Evolutionary conservation across 2,888 invertebrate genomes (phyloP).

Genomic region (Heliconius hortense): DNA sequence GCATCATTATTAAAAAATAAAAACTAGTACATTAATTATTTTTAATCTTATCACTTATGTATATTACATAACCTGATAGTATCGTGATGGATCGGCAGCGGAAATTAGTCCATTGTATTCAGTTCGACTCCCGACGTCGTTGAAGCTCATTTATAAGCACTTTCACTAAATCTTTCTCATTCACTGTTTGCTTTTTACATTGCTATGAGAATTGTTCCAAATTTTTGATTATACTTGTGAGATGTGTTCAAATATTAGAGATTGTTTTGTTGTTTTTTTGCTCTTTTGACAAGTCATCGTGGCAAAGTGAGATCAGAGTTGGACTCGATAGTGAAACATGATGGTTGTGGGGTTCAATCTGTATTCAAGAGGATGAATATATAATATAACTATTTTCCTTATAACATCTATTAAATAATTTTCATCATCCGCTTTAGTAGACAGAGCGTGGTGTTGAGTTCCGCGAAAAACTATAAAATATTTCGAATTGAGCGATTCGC

Average conservation of each 20-base stretch:
- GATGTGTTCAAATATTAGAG: background rate
- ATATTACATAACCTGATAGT: constrained; percentile 42
- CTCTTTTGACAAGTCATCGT: background rate
- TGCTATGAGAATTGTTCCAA: constrained; percentile 23
- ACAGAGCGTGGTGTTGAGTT: background rate
- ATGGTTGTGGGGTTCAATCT: no score
- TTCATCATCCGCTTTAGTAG: no score
- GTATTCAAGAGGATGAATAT: no score
- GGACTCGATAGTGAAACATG: no score
- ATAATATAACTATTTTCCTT: no score
- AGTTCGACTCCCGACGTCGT: constrained; percentile 43
- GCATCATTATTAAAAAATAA: background rate
- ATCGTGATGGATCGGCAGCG: constrained; percentile 41
- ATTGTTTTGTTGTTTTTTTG: background rate
- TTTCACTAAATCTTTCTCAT: constrained; percentile 47
- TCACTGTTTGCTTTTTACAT: constrained; percentile 34
- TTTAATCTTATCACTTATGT: constrained; percentile 4
- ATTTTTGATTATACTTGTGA: constrained; percentile 3
- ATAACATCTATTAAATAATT: no score
- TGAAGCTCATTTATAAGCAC: constrained; percentile 43
- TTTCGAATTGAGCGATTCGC: background rate
- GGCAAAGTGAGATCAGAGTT: background rate
- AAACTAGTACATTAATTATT: constrained; percentile 6
- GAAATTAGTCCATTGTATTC: constrained; percentile 49
- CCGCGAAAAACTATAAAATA: background rate